A percentile compares a stretch with the other conserved stretches of the same genome.
phyloP scores from a whole-genome alignment of 2,888 invertebrate genomes.

The Lacanobia oleracea region DNA sequence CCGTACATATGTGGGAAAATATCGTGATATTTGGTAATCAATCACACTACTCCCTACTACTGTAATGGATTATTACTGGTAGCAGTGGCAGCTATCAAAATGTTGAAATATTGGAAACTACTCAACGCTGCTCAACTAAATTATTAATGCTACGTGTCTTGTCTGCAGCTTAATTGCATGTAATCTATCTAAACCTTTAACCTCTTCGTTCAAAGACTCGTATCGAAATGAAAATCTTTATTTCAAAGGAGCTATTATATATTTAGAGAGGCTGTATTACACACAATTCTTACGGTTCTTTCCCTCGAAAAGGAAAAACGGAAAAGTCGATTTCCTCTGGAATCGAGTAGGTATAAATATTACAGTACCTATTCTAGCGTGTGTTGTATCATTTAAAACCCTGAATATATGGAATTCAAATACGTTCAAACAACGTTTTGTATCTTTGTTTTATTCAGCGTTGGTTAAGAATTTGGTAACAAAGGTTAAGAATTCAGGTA shows the following conservation, averaged over 20 bases:
- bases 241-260: conserved; percentile 42
- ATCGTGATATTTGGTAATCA: conserved; percentile 26
- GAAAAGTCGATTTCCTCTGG: conserved; percentile 55
- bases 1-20: not conserved
- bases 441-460: conserved; percentile 35
- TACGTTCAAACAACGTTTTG: conserved; percentile 32
- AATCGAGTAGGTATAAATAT: conserved; percentile 57
- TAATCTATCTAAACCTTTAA: conserved; percentile 12
- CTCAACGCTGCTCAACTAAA: conserved; percentile 1
- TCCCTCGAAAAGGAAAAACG: conserved; percentile 38
- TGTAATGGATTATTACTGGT: conserved; percentile 27
- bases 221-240: conserved; percentile 32
- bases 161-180: conserved; percentile 19
- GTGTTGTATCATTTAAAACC: conserved; percentile 51
- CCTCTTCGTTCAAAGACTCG: conserved; percentile 10
- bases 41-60: conserved; percentile 16
- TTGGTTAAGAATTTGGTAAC: conserved; percentile 28
- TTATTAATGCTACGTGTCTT: not conserved
- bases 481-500: not conserved
- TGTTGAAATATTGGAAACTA: conserved; percentile 41
- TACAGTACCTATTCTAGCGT: conserved; percentile 31
- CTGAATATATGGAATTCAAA: conserved; percentile 39
- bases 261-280: conserved; percentile 40
- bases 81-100: conserved; percentile 23
- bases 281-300: conserved; percentile 38